phyloP scores from a whole-genome alignment of 2,113 vertebrate genomes.

The Pithys albifrons region DNA sequence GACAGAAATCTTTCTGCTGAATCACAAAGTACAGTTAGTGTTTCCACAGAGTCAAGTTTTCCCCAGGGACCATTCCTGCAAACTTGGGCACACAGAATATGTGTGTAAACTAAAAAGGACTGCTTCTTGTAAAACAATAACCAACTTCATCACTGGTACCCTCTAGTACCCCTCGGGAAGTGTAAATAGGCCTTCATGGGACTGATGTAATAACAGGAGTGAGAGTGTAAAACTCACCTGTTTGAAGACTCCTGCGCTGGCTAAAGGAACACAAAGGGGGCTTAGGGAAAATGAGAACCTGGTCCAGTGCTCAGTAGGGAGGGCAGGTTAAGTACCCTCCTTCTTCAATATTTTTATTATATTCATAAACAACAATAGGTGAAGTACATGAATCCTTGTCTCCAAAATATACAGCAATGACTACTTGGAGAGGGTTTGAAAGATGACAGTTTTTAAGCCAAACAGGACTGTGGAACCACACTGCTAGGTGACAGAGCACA shows the following conservation, averaged over 20 bases:
- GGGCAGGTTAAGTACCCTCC: not conserved
- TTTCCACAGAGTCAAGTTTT: not conserved
- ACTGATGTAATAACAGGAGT: not conserved
- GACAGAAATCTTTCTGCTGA: not conserved
- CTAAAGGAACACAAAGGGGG: not conserved
- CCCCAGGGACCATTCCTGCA: not conserved
- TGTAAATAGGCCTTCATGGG: not conserved
- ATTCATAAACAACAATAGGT: not conserved
- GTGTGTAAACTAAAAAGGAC: not conserved
- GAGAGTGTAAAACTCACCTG: not conserved
- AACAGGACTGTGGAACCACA: fast-evolving
- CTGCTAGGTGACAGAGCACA: not conserved
- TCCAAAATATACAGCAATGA: not conserved
- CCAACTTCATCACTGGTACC: not conserved
- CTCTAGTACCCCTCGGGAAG: not conserved
- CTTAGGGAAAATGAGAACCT: not conserved
- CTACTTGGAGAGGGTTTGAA: not conserved
- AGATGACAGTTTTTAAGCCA: fast-evolving
- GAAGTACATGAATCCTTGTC: not conserved
- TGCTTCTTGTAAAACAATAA: not conserved
- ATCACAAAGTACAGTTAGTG: not conserved
- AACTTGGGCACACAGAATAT: not conserved
- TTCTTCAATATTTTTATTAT: not conserved
- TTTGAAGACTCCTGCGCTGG: not conserved
- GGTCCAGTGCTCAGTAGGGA: not conserved